Conservation (phyloP, 2,113 vertebrate genomes). For the Monopterus albus region DNA sequence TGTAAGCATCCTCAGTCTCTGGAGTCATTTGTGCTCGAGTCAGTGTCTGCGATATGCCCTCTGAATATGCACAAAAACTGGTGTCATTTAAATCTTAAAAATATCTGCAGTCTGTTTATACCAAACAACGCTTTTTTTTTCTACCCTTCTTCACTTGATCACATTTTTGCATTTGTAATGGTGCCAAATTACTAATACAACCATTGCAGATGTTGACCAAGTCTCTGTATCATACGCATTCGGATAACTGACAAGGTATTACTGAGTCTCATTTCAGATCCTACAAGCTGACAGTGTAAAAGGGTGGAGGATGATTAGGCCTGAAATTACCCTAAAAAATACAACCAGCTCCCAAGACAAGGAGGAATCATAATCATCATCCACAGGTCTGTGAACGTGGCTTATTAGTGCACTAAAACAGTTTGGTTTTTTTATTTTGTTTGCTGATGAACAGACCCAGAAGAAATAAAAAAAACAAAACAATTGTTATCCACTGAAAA, state of each 20-base stretch:
- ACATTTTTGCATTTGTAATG: not conserved
- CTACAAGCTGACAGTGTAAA: not conserved
- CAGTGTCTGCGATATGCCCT: not conserved
- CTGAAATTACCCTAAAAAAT: not conserved
- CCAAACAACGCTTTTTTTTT: not conserved
- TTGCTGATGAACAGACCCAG: not conserved
- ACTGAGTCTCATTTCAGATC: constrained; percentile 3
- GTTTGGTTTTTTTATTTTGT: not conserved
- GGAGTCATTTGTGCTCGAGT: not conserved
- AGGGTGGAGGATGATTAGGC: not conserved
- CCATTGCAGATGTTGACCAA: not conserved
- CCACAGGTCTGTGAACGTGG: constrained; percentile 13
- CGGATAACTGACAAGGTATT: not conserved
- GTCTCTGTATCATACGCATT: not conserved
- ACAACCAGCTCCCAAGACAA: not conserved
- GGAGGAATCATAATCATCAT: constrained; percentile 1
- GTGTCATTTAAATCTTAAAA: not conserved
- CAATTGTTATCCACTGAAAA: not conserved
- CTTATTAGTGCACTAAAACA: constrained; percentile 21
- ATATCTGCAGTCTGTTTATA: no score
- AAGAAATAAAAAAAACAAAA: not conserved
- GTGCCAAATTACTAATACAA: not conserved
- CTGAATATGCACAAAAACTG: not conserved
- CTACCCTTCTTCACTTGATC: not conserved
- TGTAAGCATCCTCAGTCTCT: not conserved